Base-by-base conservation (phyloP, 2,113 vertebrate species). In the Xenopus laevis region DNA sequence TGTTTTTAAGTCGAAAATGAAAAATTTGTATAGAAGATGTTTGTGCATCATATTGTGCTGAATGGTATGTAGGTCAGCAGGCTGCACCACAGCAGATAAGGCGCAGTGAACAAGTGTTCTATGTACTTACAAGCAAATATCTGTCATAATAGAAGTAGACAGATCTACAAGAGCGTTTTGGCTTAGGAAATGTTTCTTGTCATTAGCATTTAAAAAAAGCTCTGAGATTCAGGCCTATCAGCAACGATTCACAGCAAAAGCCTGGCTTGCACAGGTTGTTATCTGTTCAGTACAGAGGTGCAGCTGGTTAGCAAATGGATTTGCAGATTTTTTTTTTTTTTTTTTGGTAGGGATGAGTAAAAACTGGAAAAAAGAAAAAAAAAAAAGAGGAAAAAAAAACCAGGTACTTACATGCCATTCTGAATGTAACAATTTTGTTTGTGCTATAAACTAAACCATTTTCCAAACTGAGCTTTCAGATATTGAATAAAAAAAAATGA, bases 101-200 rank as follows among this genome's bases (percentile, higher is more conserved):
- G 95, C 92, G 87, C 92, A 74, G 91, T 88, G 94, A 97, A 97
- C 95, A 99, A 99, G 97, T 97, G 96, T 92, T 96, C 93, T 97
- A 92, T 98, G 96, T 96, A 97, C 95, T 98, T 99, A 98, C 96
- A 98, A 99, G 96, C 93, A 97, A 98, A 99, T 99, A 99, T 98
- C 96, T 97, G 97, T 99, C 96, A 98, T 97, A 98, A 98, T 96
- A 96, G 95, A 94, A 96, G 95, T 94, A 98, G 95, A 98, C 96
- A 97, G 96, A 99, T 99, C 97, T 99, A 97, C 96, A 97, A 96
- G 94, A 97, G 94, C 91, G 84, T 93, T 97, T 96, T 96, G 95
- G 95, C 96, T 93, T 88, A 84, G 87, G 92, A 97, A 96, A 94
- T 94, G 95, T 90, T 98, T 95, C 96, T 96, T 94, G 93, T 98